These are phyloP conservation scores for Mycalesis mineus DNA, from an alignment of 2,888 invertebrate genomes.

Conservation along the genomic window DNA sequence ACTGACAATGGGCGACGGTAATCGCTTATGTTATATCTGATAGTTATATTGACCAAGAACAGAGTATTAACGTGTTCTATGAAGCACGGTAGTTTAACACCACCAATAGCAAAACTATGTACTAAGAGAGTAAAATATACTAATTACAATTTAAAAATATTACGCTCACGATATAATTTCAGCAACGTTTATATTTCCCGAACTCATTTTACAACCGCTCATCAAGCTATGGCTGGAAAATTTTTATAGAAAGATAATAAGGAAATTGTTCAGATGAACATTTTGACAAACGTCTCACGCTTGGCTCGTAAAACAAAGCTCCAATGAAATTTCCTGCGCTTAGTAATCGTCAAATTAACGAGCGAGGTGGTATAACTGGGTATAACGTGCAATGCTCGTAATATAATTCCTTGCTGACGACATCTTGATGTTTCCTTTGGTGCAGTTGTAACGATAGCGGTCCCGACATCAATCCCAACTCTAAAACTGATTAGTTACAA, in stretches of 20 bases:
- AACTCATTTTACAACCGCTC: neutral
- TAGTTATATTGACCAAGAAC: no score
- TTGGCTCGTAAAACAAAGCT: slow-evolving; percentile 14
- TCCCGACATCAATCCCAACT: no score
- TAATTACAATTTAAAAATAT: neutral
- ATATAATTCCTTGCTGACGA: slow-evolving; percentile 10
- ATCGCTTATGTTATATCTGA: no score
- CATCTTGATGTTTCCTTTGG: no score
- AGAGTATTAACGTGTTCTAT: no score
- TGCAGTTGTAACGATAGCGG: no score
- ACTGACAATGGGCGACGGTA: no score
- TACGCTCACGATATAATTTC: neutral
- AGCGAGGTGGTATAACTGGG: no score
- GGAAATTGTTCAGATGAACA: slow-evolving; percentile 3
- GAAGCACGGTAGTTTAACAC: no score
- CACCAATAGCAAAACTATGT: no score
- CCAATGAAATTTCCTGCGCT: slow-evolving; percentile 14
- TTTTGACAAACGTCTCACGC: slow-evolving; percentile 5
- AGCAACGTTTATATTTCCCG: neutral
- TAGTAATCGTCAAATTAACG: slow-evolving; percentile 18
- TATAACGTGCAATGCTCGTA: slow-evolving; percentile 1
- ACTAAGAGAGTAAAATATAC: no score
- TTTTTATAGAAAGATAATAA: neutral
- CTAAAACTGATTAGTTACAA: no score
- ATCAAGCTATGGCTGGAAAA: neutral